These are phyloP conservation scores for Calameuta idolon DNA, from an alignment of 2,888 invertebrate genomes.

Conservation along the genomic window DNA sequence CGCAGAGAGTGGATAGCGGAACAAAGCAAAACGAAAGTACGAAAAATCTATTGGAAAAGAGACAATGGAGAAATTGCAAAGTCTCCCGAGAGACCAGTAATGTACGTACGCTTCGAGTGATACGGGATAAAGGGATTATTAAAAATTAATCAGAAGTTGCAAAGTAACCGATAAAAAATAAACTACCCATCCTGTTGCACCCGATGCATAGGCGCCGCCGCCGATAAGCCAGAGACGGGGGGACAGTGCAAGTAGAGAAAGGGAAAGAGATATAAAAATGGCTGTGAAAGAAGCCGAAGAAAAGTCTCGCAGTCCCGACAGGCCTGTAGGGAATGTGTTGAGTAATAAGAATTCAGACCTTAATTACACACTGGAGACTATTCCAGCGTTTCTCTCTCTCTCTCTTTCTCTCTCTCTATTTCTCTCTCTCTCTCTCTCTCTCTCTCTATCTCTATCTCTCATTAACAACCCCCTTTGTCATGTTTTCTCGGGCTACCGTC, in stretches of 20 bases:
- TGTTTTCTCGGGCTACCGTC: conserved; percentile 35
- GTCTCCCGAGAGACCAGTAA: no score
- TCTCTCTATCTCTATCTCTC: background rate
- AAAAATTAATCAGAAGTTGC: no score
- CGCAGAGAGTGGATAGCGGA: no score
- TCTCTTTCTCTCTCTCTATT: background rate
- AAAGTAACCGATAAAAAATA: no score
- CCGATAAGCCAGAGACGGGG: background rate
- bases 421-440: background rate
- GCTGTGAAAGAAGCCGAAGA: no score
- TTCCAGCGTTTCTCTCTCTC: conserved; percentile 25
- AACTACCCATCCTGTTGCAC: conserved; percentile 20
- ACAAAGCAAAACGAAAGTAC: no score
- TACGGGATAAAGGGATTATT: no score
- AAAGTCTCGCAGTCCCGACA: conserved; percentile 10
- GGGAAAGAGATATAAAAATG: background rate
- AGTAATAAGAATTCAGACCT: conserved; percentile 50
- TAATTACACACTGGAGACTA: conserved; percentile 52
- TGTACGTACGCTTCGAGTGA: no score
- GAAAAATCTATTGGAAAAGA: no score
- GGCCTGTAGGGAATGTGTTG: conserved; percentile 38
- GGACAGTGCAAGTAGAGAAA: background rate
- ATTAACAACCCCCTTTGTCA: conserved; percentile 37
- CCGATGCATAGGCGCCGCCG: background rate
- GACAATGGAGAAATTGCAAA: no score